A percentile compares a stretch with the other conserved stretches of the same genome.
Evolutionary conservation across 2,113 vertebrate genomes (phyloP).

Genomic region (Equus quagga): DNA sequence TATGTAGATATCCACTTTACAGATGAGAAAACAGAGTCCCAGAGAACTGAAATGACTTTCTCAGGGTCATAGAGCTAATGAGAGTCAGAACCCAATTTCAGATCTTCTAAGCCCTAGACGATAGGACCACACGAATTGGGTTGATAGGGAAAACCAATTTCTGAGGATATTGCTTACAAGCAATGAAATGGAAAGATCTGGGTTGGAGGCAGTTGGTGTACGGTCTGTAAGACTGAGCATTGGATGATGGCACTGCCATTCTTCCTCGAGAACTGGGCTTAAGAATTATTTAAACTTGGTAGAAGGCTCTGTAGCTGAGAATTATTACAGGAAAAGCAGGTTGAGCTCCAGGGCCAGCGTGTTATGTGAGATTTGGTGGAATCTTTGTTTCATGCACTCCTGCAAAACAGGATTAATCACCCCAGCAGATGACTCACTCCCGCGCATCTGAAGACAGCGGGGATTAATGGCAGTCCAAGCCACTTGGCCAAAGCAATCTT

Average conservation of each 20-base stretch:
- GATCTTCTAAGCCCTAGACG: background rate
- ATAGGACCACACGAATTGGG: background rate
- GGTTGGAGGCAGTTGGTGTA: background rate
- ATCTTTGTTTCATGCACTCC: slow-evolving; percentile 24
- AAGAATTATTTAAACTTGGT: background rate
- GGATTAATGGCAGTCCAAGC: slow-evolving; percentile 48
- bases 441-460: slow-evolving; percentile 54
- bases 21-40: slow-evolving; percentile 19
- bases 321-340: slow-evolving; percentile 29
- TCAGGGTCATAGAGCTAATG: background rate
- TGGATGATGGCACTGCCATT: background rate
- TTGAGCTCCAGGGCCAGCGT: background rate
- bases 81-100: background rate
- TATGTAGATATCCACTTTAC: background rate
- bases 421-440: slow-evolving; percentile 67
- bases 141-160: background rate
- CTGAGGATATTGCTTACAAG: background rate
- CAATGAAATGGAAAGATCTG: slow-evolving; percentile 13
- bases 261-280: slow-evolving; percentile 1
- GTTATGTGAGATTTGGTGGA: slow-evolving; percentile 47
- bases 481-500: slow-evolving; percentile 33
- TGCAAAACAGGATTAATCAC: slow-evolving; percentile 52
- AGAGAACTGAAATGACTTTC: background rate
- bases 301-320: background rate
- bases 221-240: background rate